Evolutionary conservation across 2,113 vertebrate species (phyloP).

Genomic region (Dryoscopus gambensis): DNA sequence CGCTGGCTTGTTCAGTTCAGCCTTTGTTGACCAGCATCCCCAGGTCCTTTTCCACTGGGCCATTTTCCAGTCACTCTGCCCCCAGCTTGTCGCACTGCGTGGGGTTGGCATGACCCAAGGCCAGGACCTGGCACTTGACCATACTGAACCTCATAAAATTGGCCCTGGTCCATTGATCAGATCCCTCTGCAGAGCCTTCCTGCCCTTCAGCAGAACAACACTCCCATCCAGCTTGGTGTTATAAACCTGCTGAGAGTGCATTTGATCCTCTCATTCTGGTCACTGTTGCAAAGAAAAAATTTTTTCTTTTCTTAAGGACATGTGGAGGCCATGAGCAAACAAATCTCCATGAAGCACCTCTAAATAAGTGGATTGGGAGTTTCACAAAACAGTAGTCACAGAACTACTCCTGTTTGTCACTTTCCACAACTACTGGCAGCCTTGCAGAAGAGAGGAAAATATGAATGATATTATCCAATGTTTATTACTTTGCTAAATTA

Average conservation of each 20-base stretch:
- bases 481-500: background rate
- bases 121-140: background rate
- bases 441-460: background rate
- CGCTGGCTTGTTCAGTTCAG: background rate
- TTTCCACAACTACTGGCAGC: background rate
- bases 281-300: background rate
- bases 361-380: background rate
- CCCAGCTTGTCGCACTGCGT: background rate
- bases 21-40: background rate
- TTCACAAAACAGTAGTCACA: background rate
- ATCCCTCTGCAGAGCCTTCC: background rate
- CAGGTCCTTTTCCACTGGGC: background rate
- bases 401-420: background rate
- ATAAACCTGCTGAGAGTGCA: background rate
- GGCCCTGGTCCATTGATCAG: background rate
- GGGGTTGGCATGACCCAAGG: background rate
- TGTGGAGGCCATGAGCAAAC: background rate
- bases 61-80: background rate
- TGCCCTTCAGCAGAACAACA: background rate
- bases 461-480: background rate
- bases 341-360: background rate
- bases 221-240: background rate
- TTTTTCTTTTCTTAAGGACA: background rate
- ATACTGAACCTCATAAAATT: background rate
- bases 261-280: background rate